These are phyloP conservation scores for Caenorhabditis remanei DNA, from an alignment of 1,140 invertebrate species.

Conservation along the genomic window DNA sequence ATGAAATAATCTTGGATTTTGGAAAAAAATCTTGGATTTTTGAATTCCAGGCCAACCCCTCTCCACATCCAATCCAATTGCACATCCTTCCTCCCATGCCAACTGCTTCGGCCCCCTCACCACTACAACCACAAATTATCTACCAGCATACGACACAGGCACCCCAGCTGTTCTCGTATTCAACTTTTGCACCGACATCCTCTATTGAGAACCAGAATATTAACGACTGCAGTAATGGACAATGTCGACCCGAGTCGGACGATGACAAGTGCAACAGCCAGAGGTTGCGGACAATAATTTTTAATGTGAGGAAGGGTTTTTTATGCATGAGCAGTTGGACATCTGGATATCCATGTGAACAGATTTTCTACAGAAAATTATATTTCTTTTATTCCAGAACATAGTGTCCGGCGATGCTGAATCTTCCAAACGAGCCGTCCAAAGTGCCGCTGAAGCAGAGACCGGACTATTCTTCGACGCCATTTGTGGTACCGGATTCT, in stretches of 20 bases:
- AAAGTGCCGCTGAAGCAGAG: slow-evolving; percentile 62
- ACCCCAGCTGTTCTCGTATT: background rate
- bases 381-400: slow-evolving; percentile 56
- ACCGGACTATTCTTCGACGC: slow-evolving; percentile 61
- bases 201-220: too few species aligned
- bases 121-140: background rate
- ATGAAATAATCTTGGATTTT: too few species aligned
- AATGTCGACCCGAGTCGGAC: slow-evolving; percentile 36
- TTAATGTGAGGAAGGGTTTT: slow-evolving; percentile 40
- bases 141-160: background rate
- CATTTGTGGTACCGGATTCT: slow-evolving; percentile 66
- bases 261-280: slow-evolving; percentile 66
- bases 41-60: background rate
- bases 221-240: slow-evolving; percentile 33
- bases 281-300: slow-evolving; percentile 59
- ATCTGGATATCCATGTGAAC: background rate
- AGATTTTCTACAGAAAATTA: background rate
- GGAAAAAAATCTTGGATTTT: too few species aligned
- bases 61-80: background rate
- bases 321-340: background rate
- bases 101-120: background rate
- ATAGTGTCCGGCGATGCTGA: slow-evolving; percentile 63
- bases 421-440: slow-evolving; percentile 63
- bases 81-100: slow-evolving; percentile 34
- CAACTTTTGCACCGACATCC: background rate